A percentile compares a stretch with the other conserved stretches of the same genome.
Evolutionary conservation across 64 coral and sea anemone genomes (phyloP).

Genomic region (Montipora efflorescens): DNA sequence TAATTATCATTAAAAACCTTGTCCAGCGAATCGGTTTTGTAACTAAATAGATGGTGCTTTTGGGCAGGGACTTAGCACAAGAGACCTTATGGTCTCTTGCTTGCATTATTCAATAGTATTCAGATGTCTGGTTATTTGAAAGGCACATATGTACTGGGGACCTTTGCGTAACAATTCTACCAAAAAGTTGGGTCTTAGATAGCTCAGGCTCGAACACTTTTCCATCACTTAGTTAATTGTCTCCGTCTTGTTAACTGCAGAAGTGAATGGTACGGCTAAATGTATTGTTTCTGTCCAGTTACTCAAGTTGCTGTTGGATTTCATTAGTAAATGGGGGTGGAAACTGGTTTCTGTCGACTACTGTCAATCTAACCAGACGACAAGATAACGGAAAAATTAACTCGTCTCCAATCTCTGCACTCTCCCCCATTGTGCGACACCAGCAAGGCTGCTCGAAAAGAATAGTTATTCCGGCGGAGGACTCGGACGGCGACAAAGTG

Average conservation of each 20-base stretch:
- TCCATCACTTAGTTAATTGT: too few relatives aligned
- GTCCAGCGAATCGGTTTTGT: too few relatives aligned
- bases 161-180: too few relatives aligned
- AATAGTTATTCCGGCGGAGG: conserved; percentile 58
- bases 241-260: background rate
- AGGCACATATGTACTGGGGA: too few relatives aligned
- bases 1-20: too few relatives aligned
- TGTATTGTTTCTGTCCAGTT: conserved; percentile 16
- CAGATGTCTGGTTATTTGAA: too few relatives aligned
- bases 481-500: conserved; percentile 73
- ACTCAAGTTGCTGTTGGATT: conserved; percentile 59
- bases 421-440: conserved; percentile 22
- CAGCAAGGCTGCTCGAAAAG: conserved; percentile 16
- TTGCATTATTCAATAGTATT: too few relatives aligned
- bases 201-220: too few relatives aligned
- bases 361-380: conserved; percentile 54
- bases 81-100: too few relatives aligned
- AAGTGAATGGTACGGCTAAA: background rate
- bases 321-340: background rate
- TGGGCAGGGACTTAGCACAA: too few relatives aligned
- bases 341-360: conserved; percentile 46
- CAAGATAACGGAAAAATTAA: conserved; percentile 62
- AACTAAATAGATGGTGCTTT: too few relatives aligned
- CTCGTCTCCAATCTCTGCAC: conserved; percentile 62
- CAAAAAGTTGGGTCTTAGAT: too few relatives aligned